Base-by-base conservation (phyloP, 2,113 vertebrate species). In the Seriola quinqueradiata region DNA sequence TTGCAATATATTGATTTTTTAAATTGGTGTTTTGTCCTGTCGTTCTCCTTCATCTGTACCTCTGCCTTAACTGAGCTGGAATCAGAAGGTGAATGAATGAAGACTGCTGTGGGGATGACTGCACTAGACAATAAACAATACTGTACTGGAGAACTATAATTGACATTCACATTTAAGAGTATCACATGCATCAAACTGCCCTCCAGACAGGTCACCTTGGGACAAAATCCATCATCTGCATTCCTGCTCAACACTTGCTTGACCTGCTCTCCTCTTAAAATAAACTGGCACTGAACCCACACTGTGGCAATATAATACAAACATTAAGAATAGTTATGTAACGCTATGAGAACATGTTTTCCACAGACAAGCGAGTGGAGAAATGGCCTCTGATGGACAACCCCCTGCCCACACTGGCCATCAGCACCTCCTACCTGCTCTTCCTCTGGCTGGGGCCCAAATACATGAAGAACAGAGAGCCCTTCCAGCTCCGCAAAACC, bases 371-470 rank as follows among this genome's bases (percentile, higher is more conserved):
- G 81, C 97, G 98, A 10, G 98, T 99, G 86, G 96, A 98, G 92
- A 96, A 99, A 76, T 99, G 98, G 98, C 96, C 97, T 32, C 91
- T 99, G 91, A 99, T 99, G 98, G 96, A 97, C 85, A 97, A 97
- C 83, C 98, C 98, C 0, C 94, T 97, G 75, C 97, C 97, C 67
- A 99, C 98, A 0, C 92, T 99, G 90, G 96, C 96, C 79, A 98
- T 99, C 95, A 98, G 98, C 92, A 96, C 96, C 52, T 95, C 98
- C 74, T 99, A 99, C 91, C 96, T 99, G 77, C 96, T 99, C 65
- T 96, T 98, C 76, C 97, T 99, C 40, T 99, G 98, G 98, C 95
- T 99, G 90, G 98, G 98, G 34, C 98, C 98, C 72, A 99, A 97
- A 91, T 99, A 97, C 95, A 99, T 99, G 98, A 96, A 96, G 95